A percentile compares a stretch with the other conserved stretches of the same genome.
Evolutionary conservation across 2,888 invertebrate genomes (phyloP).

Genomic region (Melangyna quadrimaculata): DNA sequence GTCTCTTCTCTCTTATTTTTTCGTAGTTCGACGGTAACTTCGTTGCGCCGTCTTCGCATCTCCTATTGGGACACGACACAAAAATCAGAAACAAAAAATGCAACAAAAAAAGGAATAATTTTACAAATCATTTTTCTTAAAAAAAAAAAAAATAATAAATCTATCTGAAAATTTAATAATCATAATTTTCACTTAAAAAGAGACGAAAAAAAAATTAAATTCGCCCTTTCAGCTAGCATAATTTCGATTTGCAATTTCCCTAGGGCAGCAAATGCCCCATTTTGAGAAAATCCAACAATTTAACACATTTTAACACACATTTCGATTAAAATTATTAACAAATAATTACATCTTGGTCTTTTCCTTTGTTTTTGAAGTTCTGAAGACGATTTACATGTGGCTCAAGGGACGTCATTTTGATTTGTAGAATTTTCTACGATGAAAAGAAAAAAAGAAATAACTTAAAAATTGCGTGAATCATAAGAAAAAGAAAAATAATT

Average conservation of each 20-base stretch:
- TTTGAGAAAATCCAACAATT: slow-evolving; percentile 8
- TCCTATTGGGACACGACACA: slow-evolving; percentile 84
- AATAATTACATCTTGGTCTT: slow-evolving; percentile 98
- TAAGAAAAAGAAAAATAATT: slow-evolving; percentile 12
- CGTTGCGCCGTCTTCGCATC: slow-evolving; percentile 97
- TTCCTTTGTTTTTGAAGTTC: slow-evolving; percentile 99
- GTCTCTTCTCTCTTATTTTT: slow-evolving; percentile 99
- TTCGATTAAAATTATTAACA: slow-evolving; percentile 40
- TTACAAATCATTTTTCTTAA: background rate
- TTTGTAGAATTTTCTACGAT: slow-evolving; percentile 70
- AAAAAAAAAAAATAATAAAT: background rate
- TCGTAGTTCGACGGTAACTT: slow-evolving; percentile 97
- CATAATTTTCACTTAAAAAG: background rate
- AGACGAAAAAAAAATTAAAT: slow-evolving; percentile 43
- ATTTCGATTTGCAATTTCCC: slow-evolving; percentile 25
- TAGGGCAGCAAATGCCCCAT: slow-evolving; percentile 20
- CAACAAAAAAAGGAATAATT: slow-evolving; percentile 23
- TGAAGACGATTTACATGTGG: slow-evolving; percentile 88
- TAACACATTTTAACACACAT: slow-evolving; percentile 22
- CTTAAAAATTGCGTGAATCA: slow-evolving; percentile 67
- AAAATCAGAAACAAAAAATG: slow-evolving; percentile 22
- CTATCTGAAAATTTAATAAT: background rate
- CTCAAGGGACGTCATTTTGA: slow-evolving; percentile 78
- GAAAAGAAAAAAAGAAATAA: slow-evolving; percentile 35
- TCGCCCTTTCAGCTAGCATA: slow-evolving; percentile 47